Evolutionary conservation across 2,888 invertebrate species (phyloP), one percentile per base, ranked within the genome.

Genomic region (Cataglyphis livida): DNA sequence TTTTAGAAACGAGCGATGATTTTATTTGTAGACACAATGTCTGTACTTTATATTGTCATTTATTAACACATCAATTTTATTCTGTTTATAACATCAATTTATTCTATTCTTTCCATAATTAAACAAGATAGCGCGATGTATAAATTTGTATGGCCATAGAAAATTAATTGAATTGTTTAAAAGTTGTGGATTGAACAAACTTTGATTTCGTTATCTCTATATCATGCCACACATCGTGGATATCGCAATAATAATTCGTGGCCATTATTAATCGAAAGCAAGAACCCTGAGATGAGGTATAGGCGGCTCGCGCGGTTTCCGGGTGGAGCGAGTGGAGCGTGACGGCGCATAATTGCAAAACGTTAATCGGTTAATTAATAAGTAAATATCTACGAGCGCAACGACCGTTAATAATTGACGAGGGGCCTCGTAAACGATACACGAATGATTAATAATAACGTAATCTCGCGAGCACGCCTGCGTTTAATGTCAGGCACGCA

Each of bases 281-380:
- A 82, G 64, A 75, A 62, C 62, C 71, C 35, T 28, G 76, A 81
- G 74, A 75, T 81, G 48, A 75, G 28, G 5, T 61, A 81, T 61
- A 35, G 48, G 48, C 73, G 35, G 48, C 38, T 41, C 12, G 48
- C 57, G 66, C 62, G 78, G 35, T 81, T 66, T 78, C 65, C 62
- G 61, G 51, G n/a, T 41, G 18, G 59, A 25, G 48, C 61, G 74
- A 73, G 57, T 75, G 65, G 70, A 73, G 74, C 85, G 85, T 83
- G 85, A 81, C 65, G 54, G 66, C 51, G 65, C 75, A 75, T 81
- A 74, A 83, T 81, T 66, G 74, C 81, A 18, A 78, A 66, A 79
- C 85, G 70, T 81, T 81, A 74, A 68, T 73, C 78, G 74, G 75
- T 83, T 81, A 85, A 83, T 85, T 85, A 81, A 76, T 70, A 79